Conservation (phyloP, 2,797 vertebrate genomes). For the Phylloscopus collybita region DNA sequence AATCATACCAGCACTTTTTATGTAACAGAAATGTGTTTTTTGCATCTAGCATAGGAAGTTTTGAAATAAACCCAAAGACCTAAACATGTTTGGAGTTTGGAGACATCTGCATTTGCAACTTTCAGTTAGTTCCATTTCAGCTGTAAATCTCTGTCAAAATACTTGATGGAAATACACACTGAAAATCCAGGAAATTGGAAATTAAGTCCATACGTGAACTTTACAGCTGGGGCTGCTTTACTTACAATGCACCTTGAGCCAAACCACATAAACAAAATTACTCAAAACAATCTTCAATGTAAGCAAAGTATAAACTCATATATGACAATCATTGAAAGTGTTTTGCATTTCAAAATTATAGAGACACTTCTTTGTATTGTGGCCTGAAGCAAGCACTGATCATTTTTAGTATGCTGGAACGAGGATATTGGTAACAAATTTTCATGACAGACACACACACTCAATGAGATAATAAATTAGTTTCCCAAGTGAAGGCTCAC, state of each 20-base stretch:
- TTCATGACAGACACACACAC: conserved; percentile 47
- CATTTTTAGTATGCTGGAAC: conserved; percentile 35
- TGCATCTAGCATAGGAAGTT: neutral
- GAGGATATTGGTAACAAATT: conserved; percentile 44
- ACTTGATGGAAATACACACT: neutral
- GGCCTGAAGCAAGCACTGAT: neutral
- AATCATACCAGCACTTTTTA: neutral
- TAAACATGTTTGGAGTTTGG: neutral
- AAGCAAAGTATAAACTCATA: neutral
- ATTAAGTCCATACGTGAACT: neutral
- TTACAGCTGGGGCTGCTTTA: neutral
- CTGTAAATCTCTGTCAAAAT: neutral
- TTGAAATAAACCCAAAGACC: neutral
- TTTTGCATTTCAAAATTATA: neutral
- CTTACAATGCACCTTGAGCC: neutral
- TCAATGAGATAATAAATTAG: conserved; percentile 63
- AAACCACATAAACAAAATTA: neutral
- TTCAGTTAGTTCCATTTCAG: neutral
- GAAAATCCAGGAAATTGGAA: neutral
- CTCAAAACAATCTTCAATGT: neutral
- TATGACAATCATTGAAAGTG: neutral
- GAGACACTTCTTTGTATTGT: neutral
- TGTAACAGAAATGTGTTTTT: neutral
- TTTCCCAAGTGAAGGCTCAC: conserved; percentile 55
- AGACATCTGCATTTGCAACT: neutral